phyloP scores from a whole-genome alignment of 2,113 vertebrate species.

The Genyomyrus donnyi region DNA sequence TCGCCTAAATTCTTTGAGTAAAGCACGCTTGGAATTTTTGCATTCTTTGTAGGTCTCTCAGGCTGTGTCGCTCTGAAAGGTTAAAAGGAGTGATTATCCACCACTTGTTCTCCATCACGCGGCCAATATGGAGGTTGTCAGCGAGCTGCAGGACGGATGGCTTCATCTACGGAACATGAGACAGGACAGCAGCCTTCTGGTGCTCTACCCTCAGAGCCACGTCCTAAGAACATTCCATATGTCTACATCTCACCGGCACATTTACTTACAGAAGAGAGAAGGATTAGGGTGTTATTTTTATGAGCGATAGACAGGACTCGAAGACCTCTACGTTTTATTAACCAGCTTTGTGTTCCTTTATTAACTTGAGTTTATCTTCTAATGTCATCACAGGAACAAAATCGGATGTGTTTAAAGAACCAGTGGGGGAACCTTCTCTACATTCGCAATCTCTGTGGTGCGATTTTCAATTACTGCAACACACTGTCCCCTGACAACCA shows the following conservation, averaged over 20 bases:
- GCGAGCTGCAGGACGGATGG: not conserved
- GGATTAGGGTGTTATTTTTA: not conserved
- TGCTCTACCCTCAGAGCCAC: not conserved
- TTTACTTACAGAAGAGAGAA: not conserved
- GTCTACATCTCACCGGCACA: not conserved
- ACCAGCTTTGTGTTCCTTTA: not conserved
- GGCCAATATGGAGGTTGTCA: not conserved
- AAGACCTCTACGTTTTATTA: not conserved
- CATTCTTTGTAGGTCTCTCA: not conserved
- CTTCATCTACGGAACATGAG: not conserved
- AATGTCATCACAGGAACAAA: not conserved
- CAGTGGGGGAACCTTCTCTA: not conserved
- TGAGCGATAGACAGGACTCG: not conserved
- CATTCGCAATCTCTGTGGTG: not conserved
- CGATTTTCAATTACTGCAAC: not conserved
- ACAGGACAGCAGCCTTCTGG: not conserved
- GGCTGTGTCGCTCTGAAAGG: not conserved
- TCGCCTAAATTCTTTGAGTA: not conserved
- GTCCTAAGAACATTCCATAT: not conserved
- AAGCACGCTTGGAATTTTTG: not conserved
- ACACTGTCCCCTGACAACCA: not conserved
- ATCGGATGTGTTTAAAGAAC: not conserved
- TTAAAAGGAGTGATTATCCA: conserved; percentile 1
- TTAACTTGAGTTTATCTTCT: not conserved
- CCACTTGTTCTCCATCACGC: not conserved